phyloP scores from a whole-genome alignment of 2,888 invertebrate genomes.

The Theristus sp. region DNA sequence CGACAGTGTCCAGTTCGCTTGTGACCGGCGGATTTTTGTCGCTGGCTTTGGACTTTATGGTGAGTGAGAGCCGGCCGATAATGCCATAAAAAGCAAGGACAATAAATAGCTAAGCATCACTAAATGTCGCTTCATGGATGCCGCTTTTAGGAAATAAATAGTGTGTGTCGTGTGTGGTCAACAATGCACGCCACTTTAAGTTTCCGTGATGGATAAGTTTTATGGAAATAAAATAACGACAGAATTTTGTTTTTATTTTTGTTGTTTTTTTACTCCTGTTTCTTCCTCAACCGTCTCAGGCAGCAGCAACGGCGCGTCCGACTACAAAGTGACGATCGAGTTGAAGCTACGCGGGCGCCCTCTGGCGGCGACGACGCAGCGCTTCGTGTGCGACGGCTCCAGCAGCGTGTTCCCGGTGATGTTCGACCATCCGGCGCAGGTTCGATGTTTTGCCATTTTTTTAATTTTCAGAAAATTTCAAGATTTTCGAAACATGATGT shows the following conservation, averaged over 20 bases:
- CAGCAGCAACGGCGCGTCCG: constrained; percentile 81
- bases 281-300: too few species aligned
- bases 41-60: constrained; percentile 89
- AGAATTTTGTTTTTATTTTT: not conserved
- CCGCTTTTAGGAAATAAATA: too few species aligned
- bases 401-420: constrained; percentile 83
- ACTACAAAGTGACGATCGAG: constrained; percentile 71
- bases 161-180: too few species aligned
- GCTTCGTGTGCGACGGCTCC: constrained; percentile 87
- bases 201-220: too few species aligned
- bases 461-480: too few species aligned
- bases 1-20: constrained; percentile 88
- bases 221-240: not conserved
- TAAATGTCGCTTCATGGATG: too few species aligned
- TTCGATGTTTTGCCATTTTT: not conserved
- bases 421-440: constrained; percentile 49
- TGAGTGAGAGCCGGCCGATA: too few species aligned
- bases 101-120: too few species aligned
- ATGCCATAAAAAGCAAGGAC: too few species aligned
- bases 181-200: too few species aligned
- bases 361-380: constrained; percentile 48
- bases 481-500: too few species aligned
- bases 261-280: too few species aligned
- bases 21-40: constrained; percentile 81
- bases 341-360: constrained; percentile 46